Base-by-base conservation (phyloP, 2,113 vertebrate species). In the Mesembrinibis cayennensis region DNA sequence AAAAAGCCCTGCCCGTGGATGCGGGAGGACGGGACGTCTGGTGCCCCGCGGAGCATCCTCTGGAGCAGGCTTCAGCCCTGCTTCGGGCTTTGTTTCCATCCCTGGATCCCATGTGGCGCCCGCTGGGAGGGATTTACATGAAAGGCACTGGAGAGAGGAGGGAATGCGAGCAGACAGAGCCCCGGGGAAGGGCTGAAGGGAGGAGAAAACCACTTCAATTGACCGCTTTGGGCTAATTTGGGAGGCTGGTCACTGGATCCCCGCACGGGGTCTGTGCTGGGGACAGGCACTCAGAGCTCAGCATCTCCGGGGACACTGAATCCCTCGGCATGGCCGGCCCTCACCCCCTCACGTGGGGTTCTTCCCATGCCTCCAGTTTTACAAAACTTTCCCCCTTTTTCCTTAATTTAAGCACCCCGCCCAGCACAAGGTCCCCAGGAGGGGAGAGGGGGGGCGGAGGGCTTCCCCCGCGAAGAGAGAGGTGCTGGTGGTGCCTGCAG, bases 281-380 rank as follows among this genome's bases (percentile, higher is more conserved):
- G 53, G 59, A 4, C 0, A 3, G 49, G 29, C 5, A 6, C 11
- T 15, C 42, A 5, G 45, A 59, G 61, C 52, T 61, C 45, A 23
- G 80, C 45, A 11, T 3, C 26, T 15, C 59, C 0, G 1, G 52
- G 59, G 27, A 9, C 20, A 5, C 29, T 0, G 10, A n/a, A 29
- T 32, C 12, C 2, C 58, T 29, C 1, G 4, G 8, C 58, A 3
- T 1, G 2, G 44, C 21, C 40, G 19, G 34, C 40, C 58, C 29
- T 19, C 23, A 4, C 44, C 32, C 59, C 27, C 10, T 32, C 29
- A 10, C 5, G 3, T 3, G 2, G 38, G 22, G 18, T 18, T 5
- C 38, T 38, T 13, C 23, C 45, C 5, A 0, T 19, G 22, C 66
- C 18, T 29, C 59, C 26, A 4, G 15, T 55, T 62, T 25, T 36